A percentile compares a stretch with the other conserved stretches of the same genome.
phyloP scores from a whole-genome alignment of 2,797 vertebrate genomes.

The Heliangelus exortis region DNA sequence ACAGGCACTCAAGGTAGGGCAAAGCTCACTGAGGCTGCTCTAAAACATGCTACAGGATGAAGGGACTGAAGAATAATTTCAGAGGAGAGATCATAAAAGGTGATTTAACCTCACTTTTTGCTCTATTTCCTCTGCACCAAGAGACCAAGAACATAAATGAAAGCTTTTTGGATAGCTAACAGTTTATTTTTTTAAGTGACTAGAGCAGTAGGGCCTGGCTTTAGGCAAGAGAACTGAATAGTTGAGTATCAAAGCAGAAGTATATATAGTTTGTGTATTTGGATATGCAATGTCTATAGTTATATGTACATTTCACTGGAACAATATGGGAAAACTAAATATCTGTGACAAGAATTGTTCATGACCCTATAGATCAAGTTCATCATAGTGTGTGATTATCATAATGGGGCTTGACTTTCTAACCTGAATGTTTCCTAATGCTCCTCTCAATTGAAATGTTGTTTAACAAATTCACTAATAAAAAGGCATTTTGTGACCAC shows the following conservation, averaged over 20 bases:
- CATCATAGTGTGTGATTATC: background rate
- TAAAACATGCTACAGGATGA: background rate
- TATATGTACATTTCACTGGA: background rate
- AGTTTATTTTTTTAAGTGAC: background rate
- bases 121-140: background rate
- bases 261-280: background rate
- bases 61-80: background rate
- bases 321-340: background rate
- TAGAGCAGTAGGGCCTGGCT: background rate
- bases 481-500: background rate
- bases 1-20: background rate
- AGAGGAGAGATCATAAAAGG: background rate
- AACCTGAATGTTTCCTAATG: background rate
- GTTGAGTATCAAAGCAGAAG: background rate
- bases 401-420: background rate
- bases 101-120: background rate
- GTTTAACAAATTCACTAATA: background rate
- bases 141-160: background rate
- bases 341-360: background rate
- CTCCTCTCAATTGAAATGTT: background rate
- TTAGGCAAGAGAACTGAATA: background rate
- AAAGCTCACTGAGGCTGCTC: background rate
- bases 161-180: background rate
- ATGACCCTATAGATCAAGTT: background rate
- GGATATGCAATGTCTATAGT: background rate